Evolutionary conservation across 2,797 vertebrate genomes (phyloP), one percentile per base, ranked within the genome.

Genomic region (Rhinophrynus dorsalis): DNA sequence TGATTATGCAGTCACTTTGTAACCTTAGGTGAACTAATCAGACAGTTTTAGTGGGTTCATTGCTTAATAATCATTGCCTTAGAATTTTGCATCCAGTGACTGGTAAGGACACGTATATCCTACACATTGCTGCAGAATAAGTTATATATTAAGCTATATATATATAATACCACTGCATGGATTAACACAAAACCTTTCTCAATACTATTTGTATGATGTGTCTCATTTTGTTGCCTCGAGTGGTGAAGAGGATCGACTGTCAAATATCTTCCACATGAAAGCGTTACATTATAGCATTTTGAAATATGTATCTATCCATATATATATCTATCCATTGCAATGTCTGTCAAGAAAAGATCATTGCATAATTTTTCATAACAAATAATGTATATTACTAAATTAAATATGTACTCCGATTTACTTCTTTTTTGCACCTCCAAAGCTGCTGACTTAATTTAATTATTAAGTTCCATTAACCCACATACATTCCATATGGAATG

Each of bases 1-100:
- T 58, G 52, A 72, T 72, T 71, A 64, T 71, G 6, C 24, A 40
- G 54, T 32, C n/a, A 15, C 60, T 50, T 42, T 21, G n/a, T 40
- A 64, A n/a, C n/a, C n/a, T n/a, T n/a, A n/a, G n/a, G n/a, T n/a
- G n/a, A n/a, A n/a, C n/a, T n/a, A n/a, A 65, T 65, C 52, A 58
- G 42, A 29, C 23, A 37, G 26, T 57, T 21, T 47, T 32, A 38
- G 23, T 18, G 30, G 51, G 40, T 20, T 63, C 42, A 64, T 56
- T 71, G 40, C 55, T 57, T 40, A 38, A 50, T 64, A 45, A 50
- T 64, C 52, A 17, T 38, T n/a, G n/a, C 9, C 23, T 10, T 37
- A 33, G 26, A 24, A 44, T 51, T 42, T 32, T 50, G 52, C 35
- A 40, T 29, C 27, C 15, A 23, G 18, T 24, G 51, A 9, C 29